A percentile compares a stretch with the other conserved stretches of the same genome.
phyloP scores from a whole-genome alignment of 2,888 invertebrate species.

The Pristionchus mayeri region DNA sequence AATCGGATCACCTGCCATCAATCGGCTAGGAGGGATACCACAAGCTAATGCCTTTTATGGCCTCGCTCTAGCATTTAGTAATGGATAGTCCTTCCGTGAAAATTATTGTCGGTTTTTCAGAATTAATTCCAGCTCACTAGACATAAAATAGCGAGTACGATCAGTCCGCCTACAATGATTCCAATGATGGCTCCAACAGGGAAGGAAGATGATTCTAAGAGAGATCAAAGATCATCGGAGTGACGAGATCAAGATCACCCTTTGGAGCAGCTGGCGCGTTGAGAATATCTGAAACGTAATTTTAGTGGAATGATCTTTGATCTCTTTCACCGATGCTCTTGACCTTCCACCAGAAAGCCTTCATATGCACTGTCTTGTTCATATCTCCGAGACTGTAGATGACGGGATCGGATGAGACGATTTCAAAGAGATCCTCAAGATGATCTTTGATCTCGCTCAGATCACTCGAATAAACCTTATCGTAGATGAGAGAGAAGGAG shows the following conservation, averaged over 20 bases:
- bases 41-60: too few relatives aligned
- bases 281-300: neutral
- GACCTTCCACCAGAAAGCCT: neutral
- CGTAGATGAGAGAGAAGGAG: neutral
- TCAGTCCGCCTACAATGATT: neutral
- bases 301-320: neutral
- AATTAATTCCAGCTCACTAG: neutral
- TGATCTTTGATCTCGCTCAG: neutral
- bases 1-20: neutral
- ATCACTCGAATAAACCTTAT: neutral
- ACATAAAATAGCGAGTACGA: neutral
- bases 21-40: too few relatives aligned
- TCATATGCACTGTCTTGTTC: neutral
- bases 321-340: neutral
- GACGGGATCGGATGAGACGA: neutral
- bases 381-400: neutral
- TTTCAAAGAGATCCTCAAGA: neutral
- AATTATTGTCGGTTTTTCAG: too few relatives aligned
- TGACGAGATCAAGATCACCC: too few relatives aligned
- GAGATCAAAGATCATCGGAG: neutral
- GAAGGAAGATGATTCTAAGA: neutral
- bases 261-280: neutral
- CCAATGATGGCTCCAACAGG: neutral
- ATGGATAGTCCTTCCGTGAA: neutral
- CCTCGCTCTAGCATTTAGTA: neutral